These are phyloP conservation scores for Temnothorax nylanderi DNA, from an alignment of 1,140 invertebrate species.

Conservation along the genomic window DNA sequence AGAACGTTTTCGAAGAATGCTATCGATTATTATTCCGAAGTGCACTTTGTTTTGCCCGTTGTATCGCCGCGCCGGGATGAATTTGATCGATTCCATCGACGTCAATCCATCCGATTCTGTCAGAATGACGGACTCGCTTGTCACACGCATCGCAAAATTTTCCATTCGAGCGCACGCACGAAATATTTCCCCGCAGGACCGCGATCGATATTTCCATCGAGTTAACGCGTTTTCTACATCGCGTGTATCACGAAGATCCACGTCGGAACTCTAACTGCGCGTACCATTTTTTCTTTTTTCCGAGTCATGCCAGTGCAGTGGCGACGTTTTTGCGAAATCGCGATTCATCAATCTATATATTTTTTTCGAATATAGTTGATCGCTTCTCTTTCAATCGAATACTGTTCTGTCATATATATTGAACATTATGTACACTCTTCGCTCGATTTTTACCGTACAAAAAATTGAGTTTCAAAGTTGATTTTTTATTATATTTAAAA, in stretches of 20 bases:
- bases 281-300: neutral
- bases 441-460: neutral
- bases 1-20: neutral
- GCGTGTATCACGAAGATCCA: neutral
- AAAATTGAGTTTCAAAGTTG: neutral
- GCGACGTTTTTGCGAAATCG: neutral
- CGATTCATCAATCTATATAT: constrained; percentile 24
- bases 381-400: neutral
- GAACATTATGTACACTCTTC: neutral
- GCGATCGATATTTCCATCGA: constrained; percentile 45
- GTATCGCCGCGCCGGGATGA: neutral
- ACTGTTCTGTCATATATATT: neutral
- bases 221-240: constrained; percentile 12
- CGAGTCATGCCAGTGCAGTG: neutral
- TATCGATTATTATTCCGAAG: neutral
- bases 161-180: neutral
- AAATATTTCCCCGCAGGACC: constrained; percentile 26
- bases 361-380: neutral
- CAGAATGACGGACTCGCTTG: neutral
- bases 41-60: neutral
- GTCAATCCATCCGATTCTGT: neutral
- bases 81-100: constrained; percentile 17
- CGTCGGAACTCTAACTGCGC: neutral
- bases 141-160: constrained; percentile 21
- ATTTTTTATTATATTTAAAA: neutral